These are phyloP conservation scores for Drosophila quadrilineata DNA, from an alignment of 1,140 invertebrate genomes.

Conservation along the genomic window DNA sequence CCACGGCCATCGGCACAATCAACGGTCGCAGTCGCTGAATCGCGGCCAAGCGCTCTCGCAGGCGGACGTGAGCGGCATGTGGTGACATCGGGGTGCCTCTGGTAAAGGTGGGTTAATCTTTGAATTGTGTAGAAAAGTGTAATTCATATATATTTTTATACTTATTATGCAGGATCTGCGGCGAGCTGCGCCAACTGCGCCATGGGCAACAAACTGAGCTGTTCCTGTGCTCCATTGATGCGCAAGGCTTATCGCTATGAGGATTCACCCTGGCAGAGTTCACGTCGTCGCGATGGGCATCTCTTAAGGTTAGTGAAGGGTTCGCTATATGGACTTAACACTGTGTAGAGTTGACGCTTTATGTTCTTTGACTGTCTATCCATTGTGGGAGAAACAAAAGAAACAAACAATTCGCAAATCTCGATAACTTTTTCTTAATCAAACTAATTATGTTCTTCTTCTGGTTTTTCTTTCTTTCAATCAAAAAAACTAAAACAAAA, in stretches of 20 bases:
- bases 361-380: constrained; percentile 48
- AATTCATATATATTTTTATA: neutral
- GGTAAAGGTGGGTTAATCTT: constrained; percentile 80
- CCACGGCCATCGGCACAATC: constrained; percentile 83
- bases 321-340: neutral
- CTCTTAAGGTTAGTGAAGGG: constrained; percentile 89
- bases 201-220: constrained; percentile 98
- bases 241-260: constrained; percentile 97
- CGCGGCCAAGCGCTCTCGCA: constrained; percentile 85
- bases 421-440: constrained; percentile 60
- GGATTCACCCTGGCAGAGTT: constrained; percentile 95
- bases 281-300: constrained; percentile 92
- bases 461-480: constrained; percentile 75
- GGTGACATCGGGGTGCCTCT: constrained; percentile 88
- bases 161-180: constrained; percentile 56
- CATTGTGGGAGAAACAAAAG: constrained; percentile 23
- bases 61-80: constrained; percentile 85
- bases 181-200: constrained; percentile 82
- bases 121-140: neutral
- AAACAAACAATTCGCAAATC: constrained; percentile 61
- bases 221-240: constrained; percentile 95
- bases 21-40: constrained; percentile 87
- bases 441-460: constrained; percentile 76
- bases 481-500: constrained; percentile 37
- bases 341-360: constrained; percentile 34